Base-by-base conservation (phyloP, 92 coral and sea anemone genomes). In the Plumapathes pennacea region DNA sequence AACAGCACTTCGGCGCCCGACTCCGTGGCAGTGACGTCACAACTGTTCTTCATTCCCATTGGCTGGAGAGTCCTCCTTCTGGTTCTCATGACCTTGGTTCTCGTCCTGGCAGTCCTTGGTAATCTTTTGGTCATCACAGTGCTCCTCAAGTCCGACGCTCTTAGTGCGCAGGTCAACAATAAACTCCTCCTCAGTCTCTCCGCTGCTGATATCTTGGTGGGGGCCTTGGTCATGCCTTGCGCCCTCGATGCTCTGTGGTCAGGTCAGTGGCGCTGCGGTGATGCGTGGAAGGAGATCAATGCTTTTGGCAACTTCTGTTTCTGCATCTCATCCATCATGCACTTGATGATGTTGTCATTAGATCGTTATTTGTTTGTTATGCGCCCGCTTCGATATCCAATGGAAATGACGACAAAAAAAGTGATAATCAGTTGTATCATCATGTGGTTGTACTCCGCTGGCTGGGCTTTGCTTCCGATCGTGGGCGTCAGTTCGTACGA, bases 291-390 rank as follows among this genome's bases (percentile, higher is more conserved):
- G 21, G 39, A 40, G 30, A 61, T 72, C 21, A 87, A 71, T 32
- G 96, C 78, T 17, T 87, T 87, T 58, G 86, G 83, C 24, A 87
- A 82, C 65, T 87, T 87, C 54, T 71, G 77, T 22, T 87, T 83
- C 37, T 87, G 96, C 15, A 87, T 87, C 43, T 87, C 96, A 3
- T 87, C 96, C 10, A 87, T 87, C 12, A 87, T 87, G 96, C 96
- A 87, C 20, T 66, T 87, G 10, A 87, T 87, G 96, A 57, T 74
- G 50, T 42, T 87, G 18, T 87, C 96, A 14, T 54, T 87, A 8
- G 96, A 87, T 41, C 84, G 83, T 3, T 87, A 83, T 18, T 58
- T 87, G 19, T 74, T 86, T 0, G 66, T 83, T 12, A 57, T 56
- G 23, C 57, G 76, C 26, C 86, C 96, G 19, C 46, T 87, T 8